Evolutionary conservation across 2,113 vertebrate genomes (phyloP), one percentile per base, ranked within the genome.

Genomic region (Isurus oxyrinchus): DNA sequence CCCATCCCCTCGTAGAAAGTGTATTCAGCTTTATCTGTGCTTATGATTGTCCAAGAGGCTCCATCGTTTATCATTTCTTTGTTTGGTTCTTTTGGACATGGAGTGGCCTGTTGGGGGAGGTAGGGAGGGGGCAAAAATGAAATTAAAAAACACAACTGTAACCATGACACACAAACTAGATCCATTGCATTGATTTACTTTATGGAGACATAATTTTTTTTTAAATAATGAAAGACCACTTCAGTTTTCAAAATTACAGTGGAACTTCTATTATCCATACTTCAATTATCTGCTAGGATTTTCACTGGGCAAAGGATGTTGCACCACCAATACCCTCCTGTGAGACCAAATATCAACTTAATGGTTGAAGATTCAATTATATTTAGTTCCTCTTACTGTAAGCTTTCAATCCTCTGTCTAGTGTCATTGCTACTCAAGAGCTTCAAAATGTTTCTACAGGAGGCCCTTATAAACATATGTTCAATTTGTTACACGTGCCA

Each of bases 1-100:
- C 99, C 99, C 99, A 99, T 99, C 96, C 99, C 99, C 98, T 99
- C 99, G 96, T 99, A 99, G 98, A 99, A 99, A 0, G 99, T 99
- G 96, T 99, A 99, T 97, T 99, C 99, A 55, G 99, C 99, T 98
- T 99, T 99, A 97, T 99, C 99, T 96, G 99, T 99, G 97, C 99
- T 99, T 98, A 99, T 99, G 99, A 99, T 99, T 99, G 99, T 99
- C 99, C 99, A 99, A 97, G 99, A 99, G 97, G 99, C 99, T 96
- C 99, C 99, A n/a, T 99, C 99, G 96, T 99, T 99, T 97, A 99
- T 99, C 99, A 99, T 99, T 98, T 99, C 99, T 98, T 99, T 99
- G 98, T 99, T 99, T 98, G 99, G 99, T 98, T 99, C 99, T 98
- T 99, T 99, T 96, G 99, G 99, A 98, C 99, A 99, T 98, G 99